Evolutionary conservation across 2,113 vertebrate species (phyloP).

Genomic region (Sus scrofa): DNA sequence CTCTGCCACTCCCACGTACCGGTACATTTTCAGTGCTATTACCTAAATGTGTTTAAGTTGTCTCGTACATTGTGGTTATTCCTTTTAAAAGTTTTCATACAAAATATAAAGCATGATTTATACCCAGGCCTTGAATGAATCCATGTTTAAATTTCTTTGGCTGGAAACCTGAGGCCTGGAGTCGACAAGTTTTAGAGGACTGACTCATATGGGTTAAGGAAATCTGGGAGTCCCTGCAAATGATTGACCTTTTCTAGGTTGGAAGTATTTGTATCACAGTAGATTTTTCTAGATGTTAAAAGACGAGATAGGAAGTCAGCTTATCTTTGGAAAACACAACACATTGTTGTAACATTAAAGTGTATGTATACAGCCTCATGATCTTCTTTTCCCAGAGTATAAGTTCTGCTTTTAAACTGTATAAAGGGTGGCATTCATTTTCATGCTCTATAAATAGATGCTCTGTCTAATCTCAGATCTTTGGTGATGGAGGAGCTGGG

Average conservation of each 20-base stretch:
- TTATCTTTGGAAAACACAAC: background rate
- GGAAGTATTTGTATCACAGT: background rate
- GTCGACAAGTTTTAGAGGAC: background rate
- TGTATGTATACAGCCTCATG: background rate
- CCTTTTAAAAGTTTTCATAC: background rate
- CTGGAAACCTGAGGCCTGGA: background rate
- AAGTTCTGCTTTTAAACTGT: background rate
- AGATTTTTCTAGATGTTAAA: background rate
- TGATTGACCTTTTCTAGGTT: background rate
- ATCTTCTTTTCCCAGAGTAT: background rate
- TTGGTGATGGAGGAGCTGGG: background rate
- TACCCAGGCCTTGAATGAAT: background rate
- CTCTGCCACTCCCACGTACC: accelerated
- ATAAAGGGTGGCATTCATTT: background rate
- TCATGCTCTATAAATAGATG: background rate
- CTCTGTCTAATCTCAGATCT: background rate
- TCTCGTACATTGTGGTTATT: background rate
- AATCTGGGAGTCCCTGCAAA: background rate
- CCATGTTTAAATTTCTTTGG: slow-evolving; percentile 10
- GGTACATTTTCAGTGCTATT: background rate
- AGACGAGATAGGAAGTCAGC: background rate
- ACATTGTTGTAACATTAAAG: background rate
- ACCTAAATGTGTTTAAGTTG: background rate
- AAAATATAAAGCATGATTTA: background rate
- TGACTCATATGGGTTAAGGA: background rate